These are phyloP conservation scores for Pachliopta kotzebuea DNA, from an alignment of 2,888 invertebrate genomes.

Conservation along the genomic window DNA sequence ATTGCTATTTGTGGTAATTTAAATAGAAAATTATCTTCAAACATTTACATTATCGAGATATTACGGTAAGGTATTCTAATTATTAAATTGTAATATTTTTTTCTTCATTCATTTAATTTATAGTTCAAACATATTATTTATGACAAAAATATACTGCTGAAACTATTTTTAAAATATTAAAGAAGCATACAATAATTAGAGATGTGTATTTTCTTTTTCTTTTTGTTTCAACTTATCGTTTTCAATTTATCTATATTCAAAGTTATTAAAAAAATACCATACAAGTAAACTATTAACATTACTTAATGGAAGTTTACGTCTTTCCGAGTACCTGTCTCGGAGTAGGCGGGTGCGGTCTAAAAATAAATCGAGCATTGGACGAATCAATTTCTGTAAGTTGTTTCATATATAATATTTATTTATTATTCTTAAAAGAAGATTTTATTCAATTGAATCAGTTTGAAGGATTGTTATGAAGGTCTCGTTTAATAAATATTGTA, in stretches of 20 bases:
- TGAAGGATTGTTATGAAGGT: neutral
- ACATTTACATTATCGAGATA: neutral
- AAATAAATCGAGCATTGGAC: conserved; percentile 28
- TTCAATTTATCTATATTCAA: too few relatives aligned
- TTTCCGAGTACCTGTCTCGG: conserved; percentile 4
- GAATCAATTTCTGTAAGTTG: conserved; percentile 28
- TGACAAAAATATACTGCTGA: too few relatives aligned
- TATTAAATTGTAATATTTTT: neutral
- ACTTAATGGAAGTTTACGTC: conserved; percentile 7
- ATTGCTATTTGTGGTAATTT: conserved; percentile 9
- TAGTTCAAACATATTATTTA: neutral
- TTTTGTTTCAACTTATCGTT: too few relatives aligned
- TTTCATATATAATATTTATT: conserved; percentile 16
- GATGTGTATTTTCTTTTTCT: too few relatives aligned
- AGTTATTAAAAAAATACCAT: too few relatives aligned
- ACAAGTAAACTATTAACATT: neutral
- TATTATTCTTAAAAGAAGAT: neutral
- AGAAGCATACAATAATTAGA: too few relatives aligned
- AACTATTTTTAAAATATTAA: too few relatives aligned
- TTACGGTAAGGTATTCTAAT: neutral
- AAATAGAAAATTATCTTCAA: neutral
- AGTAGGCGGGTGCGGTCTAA: conserved; percentile 28
- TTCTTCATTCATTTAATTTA: neutral
- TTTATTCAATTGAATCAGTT: neutral
- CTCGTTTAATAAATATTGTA: neutral